Percentiles rank a stretch among this genome's conserved stretches.
phyloP scores from a whole-genome alignment of 30 jellyfish, hydroid and myxozoan genomes.

The Pseudorhiza aurosa region DNA sequence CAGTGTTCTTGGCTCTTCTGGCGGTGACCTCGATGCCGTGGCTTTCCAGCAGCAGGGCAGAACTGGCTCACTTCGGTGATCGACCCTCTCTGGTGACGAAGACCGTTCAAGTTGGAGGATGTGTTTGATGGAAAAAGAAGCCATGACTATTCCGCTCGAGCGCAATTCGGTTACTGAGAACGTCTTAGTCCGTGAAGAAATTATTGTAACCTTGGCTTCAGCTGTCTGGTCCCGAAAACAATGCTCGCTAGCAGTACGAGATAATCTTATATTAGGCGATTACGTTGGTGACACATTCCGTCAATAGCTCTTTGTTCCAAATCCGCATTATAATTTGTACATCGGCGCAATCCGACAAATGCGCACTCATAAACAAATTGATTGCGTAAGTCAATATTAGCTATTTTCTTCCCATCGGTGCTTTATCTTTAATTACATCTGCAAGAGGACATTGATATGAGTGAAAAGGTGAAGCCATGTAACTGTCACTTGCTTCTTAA shows the following conservation, averaged over 20 bases:
- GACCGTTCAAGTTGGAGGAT: constrained; percentile 65
- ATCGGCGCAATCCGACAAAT: constrained; percentile 82
- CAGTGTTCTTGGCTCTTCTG: constrained; percentile 50
- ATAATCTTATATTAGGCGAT: constrained; percentile 73
- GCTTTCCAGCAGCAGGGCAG: constrained; percentile 69
- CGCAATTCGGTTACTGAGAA: constrained; percentile 24
- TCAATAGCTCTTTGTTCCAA: constrained; percentile 83
- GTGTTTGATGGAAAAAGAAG: constrained; percentile 69
- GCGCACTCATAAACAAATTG: constrained; percentile 70
- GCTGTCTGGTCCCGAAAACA: constrained; percentile 76
- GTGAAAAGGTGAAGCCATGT: constrained; percentile 16
- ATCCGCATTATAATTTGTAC: constrained; percentile 84
- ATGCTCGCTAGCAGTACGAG: constrained; percentile 58
- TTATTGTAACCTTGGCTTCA: constrained; percentile 61
- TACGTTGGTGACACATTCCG: constrained; percentile 81
- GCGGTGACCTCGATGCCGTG: constrained; percentile 59
- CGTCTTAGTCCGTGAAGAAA: constrained; percentile 27
- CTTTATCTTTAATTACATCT: constrained; percentile 56
- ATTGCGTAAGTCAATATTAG: constrained; percentile 75
- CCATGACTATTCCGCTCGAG: constrained; percentile 43
- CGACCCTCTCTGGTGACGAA: constrained; percentile 63
- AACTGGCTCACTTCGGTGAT: constrained; percentile 43
- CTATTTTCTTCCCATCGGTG: constrained; percentile 71
- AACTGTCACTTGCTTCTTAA: constrained; percentile 52
- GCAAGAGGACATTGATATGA: constrained; percentile 38